A percentile compares a stretch with the other conserved stretches of the same genome.
Conservation (phyloP, 2,797 vertebrate genomes). For the Tenualosa ilisha region DNA sequence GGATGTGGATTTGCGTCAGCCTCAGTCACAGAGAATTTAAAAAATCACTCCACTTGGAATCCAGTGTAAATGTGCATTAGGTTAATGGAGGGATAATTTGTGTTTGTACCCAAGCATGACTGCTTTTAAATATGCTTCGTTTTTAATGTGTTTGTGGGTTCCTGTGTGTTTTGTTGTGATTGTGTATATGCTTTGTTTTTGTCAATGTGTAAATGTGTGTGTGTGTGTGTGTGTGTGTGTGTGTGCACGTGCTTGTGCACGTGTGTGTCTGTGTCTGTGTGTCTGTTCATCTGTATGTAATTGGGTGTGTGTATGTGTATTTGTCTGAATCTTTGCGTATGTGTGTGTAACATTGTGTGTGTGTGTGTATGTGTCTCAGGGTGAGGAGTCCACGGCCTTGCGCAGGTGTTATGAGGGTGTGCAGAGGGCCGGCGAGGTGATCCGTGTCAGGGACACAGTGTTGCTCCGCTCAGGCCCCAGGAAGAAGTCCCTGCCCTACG, state of each 20-base stretch:
- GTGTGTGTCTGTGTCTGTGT: background rate
- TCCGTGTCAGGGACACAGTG: conserved; percentile 93
- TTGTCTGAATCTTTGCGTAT: background rate
- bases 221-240: background rate
- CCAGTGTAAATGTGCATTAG: background rate
- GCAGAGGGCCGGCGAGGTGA: conserved; percentile 89
- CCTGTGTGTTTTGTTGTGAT: background rate
- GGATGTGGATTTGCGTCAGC: background rate
- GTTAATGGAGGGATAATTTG: conserved; percentile 2
- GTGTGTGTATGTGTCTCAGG: conserved; percentile 66
- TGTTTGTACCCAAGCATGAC: background rate
- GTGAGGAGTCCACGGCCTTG: conserved; percentile 85
- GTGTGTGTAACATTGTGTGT: background rate
- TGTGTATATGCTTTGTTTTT: background rate
- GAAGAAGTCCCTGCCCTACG: conserved; percentile 95
- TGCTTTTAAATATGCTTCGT: background rate
- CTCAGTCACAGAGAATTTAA: conserved; percentile 8
- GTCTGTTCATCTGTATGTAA: background rate
- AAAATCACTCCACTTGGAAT: background rate
- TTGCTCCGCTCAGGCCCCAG: conserved; percentile 93
- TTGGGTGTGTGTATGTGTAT: background rate
- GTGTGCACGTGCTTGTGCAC: background rate
- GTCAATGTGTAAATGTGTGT: background rate
- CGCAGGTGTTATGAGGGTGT: conserved; percentile 95
- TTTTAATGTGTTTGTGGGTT: background rate